phyloP scores from a whole-genome alignment of 2,113 vertebrate genomes.

The Silurus meridionalis region DNA sequence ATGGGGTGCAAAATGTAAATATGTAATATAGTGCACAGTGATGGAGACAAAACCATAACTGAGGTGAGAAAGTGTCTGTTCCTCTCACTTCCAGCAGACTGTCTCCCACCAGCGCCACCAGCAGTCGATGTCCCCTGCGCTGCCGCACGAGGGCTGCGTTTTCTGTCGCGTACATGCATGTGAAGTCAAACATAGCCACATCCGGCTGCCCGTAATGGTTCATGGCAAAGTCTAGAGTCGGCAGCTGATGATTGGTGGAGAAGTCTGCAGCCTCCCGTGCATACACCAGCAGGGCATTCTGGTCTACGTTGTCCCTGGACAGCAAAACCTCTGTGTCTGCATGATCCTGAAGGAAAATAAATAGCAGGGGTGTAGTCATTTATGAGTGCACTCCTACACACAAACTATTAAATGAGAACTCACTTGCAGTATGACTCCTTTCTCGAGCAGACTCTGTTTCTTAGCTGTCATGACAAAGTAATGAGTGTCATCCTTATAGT shows the following conservation, averaged over 20 bases:
- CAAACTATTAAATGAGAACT: constrained; percentile 50
- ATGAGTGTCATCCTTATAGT: constrained; percentile 97
- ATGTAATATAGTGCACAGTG: neutral
- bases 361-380: neutral
- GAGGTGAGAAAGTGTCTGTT: neutral
- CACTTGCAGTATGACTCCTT: constrained; percentile 91
- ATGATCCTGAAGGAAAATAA: constrained; percentile 77
- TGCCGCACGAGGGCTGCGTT: constrained; percentile 87
- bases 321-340: constrained; percentile 86
- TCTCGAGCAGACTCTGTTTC: constrained; percentile 93
- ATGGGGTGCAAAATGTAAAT: neutral
- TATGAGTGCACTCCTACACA: neutral
- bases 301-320: constrained; percentile 88
- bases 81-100: constrained; percentile 88
- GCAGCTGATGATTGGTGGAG: constrained; percentile 91
- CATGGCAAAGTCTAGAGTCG: constrained; percentile 88
- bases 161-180: constrained; percentile 94
- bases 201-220: constrained; percentile 96
- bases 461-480: constrained; percentile 99
- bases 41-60: neutral
- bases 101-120: constrained; percentile 92
- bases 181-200: constrained; percentile 98
- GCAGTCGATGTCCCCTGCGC: constrained; percentile 80
- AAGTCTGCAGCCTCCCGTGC: constrained; percentile 90
- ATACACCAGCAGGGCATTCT: constrained; percentile 86